Base-by-base conservation (phyloP, 2,888 invertebrate species). In the Yponomeuta malinellus region DNA sequence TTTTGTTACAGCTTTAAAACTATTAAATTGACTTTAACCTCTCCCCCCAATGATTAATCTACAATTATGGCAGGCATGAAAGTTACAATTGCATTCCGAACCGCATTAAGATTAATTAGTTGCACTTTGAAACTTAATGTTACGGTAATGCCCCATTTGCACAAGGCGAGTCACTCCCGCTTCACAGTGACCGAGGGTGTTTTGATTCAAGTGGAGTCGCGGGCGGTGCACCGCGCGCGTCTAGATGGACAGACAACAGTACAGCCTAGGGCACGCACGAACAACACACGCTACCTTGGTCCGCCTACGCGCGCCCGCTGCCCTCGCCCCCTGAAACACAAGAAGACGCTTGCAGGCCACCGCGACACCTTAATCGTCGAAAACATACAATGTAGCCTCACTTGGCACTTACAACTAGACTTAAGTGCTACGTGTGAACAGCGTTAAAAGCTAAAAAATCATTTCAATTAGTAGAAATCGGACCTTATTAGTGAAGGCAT, bases 241-340 rank as follows among this genome's bases (percentile, higher is more conserved):
- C 90, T 90, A 71, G 90, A 86, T 82, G 81, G 84, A 89, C 89
- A 87, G 84, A 90, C 88, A 89, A 91, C 90, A 93, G 86, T 89
- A 88, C 89, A 91, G 88, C 92, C 92, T 93, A 92, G 87, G 84
- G 89, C 91, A 92, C 92, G 92, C 92, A 93, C 92, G 92, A 91
- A 93, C 92, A 92, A 90, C 90, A 90, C 85, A 90, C 89, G 90
- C 91, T 92, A 91, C 92, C 91, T 91, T 89, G 73, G 78, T 86
- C 84, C 86, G 87, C 86, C 88, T 91, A 91, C 78, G 85, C 90
- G 85, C 90, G 88, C 85, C 89, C 87, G 80, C 90, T 81, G 81
- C 84, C 81, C 78, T 78, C 90, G 83, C 90, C 90, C 87, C 92
- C 93, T 93, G 93, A 76, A 93, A 93, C 90, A 93, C 88, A 93